Percentiles rank a stretch among this genome's conserved stretches.
Evolutionary conservation across 1,140 invertebrate genomes (phyloP).

Genomic region (Metaphire vulgaris): DNA sequence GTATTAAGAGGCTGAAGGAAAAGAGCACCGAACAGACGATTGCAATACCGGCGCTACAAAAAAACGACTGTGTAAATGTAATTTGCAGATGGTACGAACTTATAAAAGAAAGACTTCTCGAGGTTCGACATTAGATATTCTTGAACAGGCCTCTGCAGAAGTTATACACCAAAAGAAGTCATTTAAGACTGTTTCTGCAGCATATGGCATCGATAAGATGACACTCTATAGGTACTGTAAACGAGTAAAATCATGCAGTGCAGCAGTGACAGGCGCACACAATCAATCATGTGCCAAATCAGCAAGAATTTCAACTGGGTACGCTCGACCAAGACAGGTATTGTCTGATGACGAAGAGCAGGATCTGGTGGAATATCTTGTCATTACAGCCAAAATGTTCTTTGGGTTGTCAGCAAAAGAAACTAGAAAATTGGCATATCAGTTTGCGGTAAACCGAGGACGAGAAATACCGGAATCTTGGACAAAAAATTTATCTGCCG

Average conservation of each 20-base stretch:
- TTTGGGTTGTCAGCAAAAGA: constrained; percentile 35
- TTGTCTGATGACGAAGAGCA: not conserved
- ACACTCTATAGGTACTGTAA: not conserved
- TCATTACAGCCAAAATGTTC: not conserved
- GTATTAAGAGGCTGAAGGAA: too few relatives aligned
- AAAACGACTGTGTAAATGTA: too few relatives aligned
- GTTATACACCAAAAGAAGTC: not conserved
- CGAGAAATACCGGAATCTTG: constrained; percentile 41
- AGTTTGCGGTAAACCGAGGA: constrained; percentile 43
- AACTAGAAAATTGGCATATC: constrained; percentile 46
- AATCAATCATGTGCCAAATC: not conserved
- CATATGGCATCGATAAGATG: not conserved
- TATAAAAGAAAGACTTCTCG: not conserved
- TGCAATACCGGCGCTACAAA: too few relatives aligned
- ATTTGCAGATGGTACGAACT: not conserved
- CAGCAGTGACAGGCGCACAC: too few relatives aligned
- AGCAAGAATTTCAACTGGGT: too few relatives aligned
- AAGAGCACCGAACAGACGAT: too few relatives aligned
- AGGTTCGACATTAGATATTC: not conserved
- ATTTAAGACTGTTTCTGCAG: not conserved
- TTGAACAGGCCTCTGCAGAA: not conserved
- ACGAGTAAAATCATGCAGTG: not conserved
- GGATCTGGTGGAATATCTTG: not conserved
- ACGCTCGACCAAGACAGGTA: too few relatives aligned
- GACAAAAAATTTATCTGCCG: constrained; percentile 40